These are phyloP conservation scores for Enteromius thamalakanensis DNA, from an alignment of 2,797 vertebrate species.

Conservation along the genomic window DNA sequence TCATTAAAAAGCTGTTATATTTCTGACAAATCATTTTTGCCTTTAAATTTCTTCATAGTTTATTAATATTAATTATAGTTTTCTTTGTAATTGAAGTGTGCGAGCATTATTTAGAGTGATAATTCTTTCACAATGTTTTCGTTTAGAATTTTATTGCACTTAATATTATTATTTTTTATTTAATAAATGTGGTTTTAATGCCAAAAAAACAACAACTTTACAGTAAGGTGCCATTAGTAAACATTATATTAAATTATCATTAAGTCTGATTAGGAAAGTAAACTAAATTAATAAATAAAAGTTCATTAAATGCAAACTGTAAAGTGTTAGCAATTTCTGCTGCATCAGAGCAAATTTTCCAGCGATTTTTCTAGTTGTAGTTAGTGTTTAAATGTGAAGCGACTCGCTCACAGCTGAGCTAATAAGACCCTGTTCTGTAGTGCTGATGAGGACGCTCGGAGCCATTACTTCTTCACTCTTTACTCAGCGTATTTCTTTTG, in stretches of 20 bases:
- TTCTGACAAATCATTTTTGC: not conserved
- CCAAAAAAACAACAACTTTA: not conserved
- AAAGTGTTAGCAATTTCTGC: not conserved
- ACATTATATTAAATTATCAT: not conserved
- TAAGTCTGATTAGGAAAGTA: not conserved
- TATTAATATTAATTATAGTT: not conserved
- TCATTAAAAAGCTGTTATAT: no score
- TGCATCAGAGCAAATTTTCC: not conserved
- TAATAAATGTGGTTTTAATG: not conserved
- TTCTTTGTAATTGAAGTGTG: not conserved
- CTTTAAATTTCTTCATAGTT: not conserved
- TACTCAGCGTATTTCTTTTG: constrained; percentile 49
- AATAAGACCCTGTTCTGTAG: not conserved
- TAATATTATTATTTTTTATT: not conserved
- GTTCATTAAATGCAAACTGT: not conserved
- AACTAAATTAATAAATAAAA: not conserved
- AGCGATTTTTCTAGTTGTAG: not conserved
- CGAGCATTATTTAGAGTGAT: not conserved
- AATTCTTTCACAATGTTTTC: not conserved
- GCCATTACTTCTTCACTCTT: not conserved
- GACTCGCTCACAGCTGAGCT: not conserved
- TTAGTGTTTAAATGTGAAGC: not conserved
- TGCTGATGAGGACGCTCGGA: not conserved
- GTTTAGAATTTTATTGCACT: not conserved
- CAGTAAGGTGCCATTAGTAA: not conserved